Conservation (phyloP, 2,797 vertebrate genomes). For the Alectoris magna region DNA sequence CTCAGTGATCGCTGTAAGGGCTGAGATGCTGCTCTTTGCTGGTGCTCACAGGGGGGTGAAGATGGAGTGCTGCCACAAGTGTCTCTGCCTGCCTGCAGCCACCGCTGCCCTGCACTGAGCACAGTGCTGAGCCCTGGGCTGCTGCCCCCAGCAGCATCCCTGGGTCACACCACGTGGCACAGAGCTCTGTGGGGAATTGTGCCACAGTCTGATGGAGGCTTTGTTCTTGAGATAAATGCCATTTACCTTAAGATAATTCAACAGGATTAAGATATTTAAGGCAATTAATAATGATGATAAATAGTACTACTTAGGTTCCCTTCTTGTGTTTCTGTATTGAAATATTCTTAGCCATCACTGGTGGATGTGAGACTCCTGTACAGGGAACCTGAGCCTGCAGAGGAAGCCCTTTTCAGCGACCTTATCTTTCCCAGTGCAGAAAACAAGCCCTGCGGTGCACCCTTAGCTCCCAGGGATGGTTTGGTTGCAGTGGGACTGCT, state of each 20-base stretch:
- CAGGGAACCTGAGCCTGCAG: background rate
- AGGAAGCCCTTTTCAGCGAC: background rate
- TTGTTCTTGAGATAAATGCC: background rate
- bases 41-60: background rate
- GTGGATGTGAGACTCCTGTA: accelerated
- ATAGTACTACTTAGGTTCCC: background rate
- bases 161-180: background rate
- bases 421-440: background rate
- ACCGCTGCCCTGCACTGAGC: too few relatives aligned
- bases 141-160: background rate
- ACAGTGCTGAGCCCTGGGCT: background rate
- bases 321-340: background rate
- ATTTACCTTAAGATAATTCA: background rate
- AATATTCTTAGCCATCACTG: background rate
- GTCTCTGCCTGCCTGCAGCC: too few relatives aligned
- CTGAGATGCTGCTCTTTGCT: background rate
- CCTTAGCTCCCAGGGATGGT: too few relatives aligned
- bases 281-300: background rate
- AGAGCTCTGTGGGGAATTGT: background rate
- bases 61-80: too few relatives aligned
- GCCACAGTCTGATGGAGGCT: background rate
- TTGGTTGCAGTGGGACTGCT: background rate
- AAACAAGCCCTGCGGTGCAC: background rate
- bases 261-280: background rate
- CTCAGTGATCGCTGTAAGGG: background rate